Conservation (phyloP, 2,888 invertebrate genomes). For the Caenorhabditis zanzibari region DNA sequence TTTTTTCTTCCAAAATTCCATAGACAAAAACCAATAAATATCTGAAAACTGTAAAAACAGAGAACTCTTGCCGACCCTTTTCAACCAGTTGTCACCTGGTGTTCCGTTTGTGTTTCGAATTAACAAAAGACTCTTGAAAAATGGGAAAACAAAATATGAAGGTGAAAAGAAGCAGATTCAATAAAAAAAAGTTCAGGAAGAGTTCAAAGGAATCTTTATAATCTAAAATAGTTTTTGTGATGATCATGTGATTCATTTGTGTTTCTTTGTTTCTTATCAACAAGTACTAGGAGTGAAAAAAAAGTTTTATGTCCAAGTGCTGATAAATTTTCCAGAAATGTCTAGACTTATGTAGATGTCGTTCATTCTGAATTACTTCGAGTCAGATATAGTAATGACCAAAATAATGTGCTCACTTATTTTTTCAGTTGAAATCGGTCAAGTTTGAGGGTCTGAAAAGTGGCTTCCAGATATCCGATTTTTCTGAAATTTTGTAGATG, state of each 20-base stretch:
- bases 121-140: constrained; percentile 29
- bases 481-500: no score
- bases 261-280: constrained; percentile 27
- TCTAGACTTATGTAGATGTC: no score
- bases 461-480: no score
- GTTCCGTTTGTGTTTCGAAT: constrained; percentile 14
- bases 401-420: no score
- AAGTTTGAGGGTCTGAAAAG: no score
- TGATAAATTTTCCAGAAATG: background rate
- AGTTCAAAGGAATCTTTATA: constrained; percentile 17
- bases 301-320: background rate
- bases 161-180: constrained; percentile 17
- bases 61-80: background rate
- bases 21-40: background rate
- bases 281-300: background rate
- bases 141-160: background rate
- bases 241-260: constrained; percentile 24
- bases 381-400: no score
- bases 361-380: no score
- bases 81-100: constrained; percentile 17
- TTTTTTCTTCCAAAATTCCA: background rate
- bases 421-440: no score
- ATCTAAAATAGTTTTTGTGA: background rate
- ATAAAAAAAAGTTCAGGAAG: constrained; percentile 26
- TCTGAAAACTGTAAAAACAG: constrained; percentile 7